Conservation (phyloP, 2,888 invertebrate species). For the Neoscelio sp. region DNA sequence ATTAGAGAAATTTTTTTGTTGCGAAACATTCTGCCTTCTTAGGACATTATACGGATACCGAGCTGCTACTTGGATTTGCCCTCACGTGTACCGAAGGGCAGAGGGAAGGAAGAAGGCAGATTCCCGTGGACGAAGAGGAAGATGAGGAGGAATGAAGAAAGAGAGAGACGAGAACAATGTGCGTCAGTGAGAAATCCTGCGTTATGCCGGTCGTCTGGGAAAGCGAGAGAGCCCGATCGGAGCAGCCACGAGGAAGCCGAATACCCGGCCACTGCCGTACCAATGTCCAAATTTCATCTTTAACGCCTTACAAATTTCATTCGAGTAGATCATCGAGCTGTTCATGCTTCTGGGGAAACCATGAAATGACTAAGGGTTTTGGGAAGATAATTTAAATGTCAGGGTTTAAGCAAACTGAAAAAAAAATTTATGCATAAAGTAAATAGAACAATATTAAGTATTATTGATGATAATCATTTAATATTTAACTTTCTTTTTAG, state of each 20-base stretch:
- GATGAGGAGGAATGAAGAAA: slow-evolving; percentile 37
- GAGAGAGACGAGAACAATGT: slow-evolving; percentile 51
- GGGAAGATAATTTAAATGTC: no score
- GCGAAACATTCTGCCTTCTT: neutral
- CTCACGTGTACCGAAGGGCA: slow-evolving; percentile 43
- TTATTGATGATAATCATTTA: no score
- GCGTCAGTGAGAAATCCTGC: slow-evolving; percentile 67
- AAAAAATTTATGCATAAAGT: no score
- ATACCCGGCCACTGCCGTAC: slow-evolving; percentile 59
- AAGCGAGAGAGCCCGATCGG: slow-evolving; percentile 52
- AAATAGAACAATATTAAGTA: no score
- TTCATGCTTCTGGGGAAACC: no score
- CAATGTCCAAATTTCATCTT: slow-evolving; percentile 30
- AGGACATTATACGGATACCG: slow-evolving; percentile 26
- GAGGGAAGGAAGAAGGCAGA: slow-evolving; percentile 13
- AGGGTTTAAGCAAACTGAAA: no score
- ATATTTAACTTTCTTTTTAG: no score
- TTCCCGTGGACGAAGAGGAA: slow-evolving; percentile 25
- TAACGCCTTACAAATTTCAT: no score
- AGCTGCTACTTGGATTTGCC: slow-evolving; percentile 51
- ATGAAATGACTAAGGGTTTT: no score
- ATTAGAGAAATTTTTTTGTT: slow-evolving; percentile 12
- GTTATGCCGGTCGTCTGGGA: slow-evolving; percentile 62
- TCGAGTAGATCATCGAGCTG: no score
- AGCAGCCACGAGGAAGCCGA: slow-evolving; percentile 66